Conservation (phyloP, 35 echinoderm and acorn worm species). For the Lytechinus variegatus region DNA sequence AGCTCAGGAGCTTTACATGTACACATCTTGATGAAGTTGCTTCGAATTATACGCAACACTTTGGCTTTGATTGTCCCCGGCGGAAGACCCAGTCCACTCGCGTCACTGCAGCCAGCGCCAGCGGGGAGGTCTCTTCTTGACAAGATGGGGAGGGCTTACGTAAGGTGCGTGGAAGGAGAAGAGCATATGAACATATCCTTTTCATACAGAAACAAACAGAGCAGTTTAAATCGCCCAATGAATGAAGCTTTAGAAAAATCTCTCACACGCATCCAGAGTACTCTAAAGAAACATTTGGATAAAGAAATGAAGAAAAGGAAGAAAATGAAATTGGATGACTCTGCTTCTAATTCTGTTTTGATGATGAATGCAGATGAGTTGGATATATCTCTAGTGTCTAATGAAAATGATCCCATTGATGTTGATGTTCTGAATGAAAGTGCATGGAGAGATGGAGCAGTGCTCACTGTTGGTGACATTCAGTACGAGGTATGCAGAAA, state of each 20-base stretch:
- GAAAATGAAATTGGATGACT: constrained; percentile 60
- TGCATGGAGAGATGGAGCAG: constrained; percentile 75
- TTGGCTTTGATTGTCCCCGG: not conserved
- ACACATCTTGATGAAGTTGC: not conserved
- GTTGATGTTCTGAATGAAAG: constrained; percentile 52
- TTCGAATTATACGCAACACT: not conserved
- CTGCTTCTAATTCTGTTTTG: not conserved
- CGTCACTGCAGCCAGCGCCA: not conserved
- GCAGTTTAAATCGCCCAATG: constrained; percentile 62
- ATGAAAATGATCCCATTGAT: constrained; percentile 53
- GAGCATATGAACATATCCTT: constrained; percentile 76
- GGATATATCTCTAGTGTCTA: constrained; percentile 53
- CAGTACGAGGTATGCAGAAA: constrained; percentile 64
- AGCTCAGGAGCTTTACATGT: not conserved
- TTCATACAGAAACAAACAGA: constrained; percentile 75
- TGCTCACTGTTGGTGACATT: constrained; percentile 66
- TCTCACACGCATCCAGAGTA: constrained; percentile 65
- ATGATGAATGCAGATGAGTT: not conserved
- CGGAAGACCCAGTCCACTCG: not conserved
- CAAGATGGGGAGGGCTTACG: constrained; percentile 68
- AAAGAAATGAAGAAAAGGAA: constrained; percentile 71
- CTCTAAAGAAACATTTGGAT: constrained; percentile 63
- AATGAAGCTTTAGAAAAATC: constrained; percentile 70
- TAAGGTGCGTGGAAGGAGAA: constrained; percentile 68
- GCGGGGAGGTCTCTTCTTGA: not conserved